Conservation (phyloP, 2,113 vertebrate genomes). For the Crocuta crocuta region DNA sequence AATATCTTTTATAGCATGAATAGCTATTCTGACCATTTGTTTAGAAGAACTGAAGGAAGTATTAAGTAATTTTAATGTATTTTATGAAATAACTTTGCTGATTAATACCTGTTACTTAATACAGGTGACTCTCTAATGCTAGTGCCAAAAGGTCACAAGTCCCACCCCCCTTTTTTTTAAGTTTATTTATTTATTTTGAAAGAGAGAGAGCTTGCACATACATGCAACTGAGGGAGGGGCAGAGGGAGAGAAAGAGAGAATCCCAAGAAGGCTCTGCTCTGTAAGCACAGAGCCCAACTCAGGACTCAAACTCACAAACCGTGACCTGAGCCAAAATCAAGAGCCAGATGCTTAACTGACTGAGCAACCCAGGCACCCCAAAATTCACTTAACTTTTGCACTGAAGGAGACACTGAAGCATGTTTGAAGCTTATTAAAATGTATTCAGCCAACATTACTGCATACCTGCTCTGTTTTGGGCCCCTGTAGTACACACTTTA, state of each 20-base stretch:
- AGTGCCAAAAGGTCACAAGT: not conserved
- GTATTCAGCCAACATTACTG: not conserved
- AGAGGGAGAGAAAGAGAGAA: no score
- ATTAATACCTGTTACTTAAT: not conserved
- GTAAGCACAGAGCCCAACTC: no score
- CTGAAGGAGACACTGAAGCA: not conserved
- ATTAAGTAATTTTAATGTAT: conserved; percentile 49
- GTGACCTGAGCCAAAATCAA: no score
- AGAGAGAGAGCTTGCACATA: no score
- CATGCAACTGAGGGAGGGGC: no score
- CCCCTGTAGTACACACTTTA: not conserved
- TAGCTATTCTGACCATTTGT: not conserved
- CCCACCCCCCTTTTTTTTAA: no score
- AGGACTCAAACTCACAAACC: no score
- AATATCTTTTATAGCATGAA: not conserved
- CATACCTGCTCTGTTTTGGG: not conserved
- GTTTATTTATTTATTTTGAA: no score
- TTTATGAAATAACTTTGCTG: conserved; percentile 14
- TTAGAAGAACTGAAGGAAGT: conserved; percentile 30
- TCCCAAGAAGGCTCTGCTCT: no score
- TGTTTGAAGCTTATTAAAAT: conserved; percentile 15
- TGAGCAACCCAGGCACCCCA: no score
- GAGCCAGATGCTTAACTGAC: no score
- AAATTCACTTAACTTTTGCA: conserved; percentile 21
- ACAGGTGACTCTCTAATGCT: not conserved